These are phyloP conservation scores for Zaprionus inermis DNA, from an alignment of 1,140 invertebrate species.

Conservation along the genomic window DNA sequence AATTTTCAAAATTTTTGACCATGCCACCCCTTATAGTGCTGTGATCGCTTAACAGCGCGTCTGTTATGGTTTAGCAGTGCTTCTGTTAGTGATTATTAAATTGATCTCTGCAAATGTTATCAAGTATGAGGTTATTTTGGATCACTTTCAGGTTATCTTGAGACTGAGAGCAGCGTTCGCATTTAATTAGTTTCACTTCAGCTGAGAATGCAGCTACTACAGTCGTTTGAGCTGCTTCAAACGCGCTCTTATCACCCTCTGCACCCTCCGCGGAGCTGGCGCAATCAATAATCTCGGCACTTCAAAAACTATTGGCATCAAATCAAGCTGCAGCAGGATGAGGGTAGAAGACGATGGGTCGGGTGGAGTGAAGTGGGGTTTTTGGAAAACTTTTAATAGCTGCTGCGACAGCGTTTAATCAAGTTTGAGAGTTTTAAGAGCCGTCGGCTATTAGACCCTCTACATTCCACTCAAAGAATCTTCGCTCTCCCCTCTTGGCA, in stretches of 20 bases:
- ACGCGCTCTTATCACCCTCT: not conserved
- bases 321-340: not conserved
- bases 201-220: not conserved
- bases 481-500: not conserved
- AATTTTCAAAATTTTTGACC: too few relatives aligned
- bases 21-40: too few relatives aligned
- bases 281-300: constrained; percentile 12
- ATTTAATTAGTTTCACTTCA: constrained; percentile 1
- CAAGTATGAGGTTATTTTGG: not conserved
- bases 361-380: not conserved
- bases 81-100: too few relatives aligned
- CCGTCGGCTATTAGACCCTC: constrained; percentile 35
- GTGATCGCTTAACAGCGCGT: too few relatives aligned
- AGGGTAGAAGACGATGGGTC: too few relatives aligned
- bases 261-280: not conserved
- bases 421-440: constrained; percentile 50
- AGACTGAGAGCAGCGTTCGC: not conserved
- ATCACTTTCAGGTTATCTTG: not conserved
- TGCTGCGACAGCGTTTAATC: constrained; percentile 42
- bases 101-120: not conserved
- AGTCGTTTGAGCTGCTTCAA: not conserved
- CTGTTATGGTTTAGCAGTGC: not conserved
- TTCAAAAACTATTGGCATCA: constrained; percentile 38
- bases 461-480: not conserved
- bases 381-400: constrained; percentile 39